Conservation (phyloP, 92 coral and sea anemone species). For the Porites cylindrica region DNA sequence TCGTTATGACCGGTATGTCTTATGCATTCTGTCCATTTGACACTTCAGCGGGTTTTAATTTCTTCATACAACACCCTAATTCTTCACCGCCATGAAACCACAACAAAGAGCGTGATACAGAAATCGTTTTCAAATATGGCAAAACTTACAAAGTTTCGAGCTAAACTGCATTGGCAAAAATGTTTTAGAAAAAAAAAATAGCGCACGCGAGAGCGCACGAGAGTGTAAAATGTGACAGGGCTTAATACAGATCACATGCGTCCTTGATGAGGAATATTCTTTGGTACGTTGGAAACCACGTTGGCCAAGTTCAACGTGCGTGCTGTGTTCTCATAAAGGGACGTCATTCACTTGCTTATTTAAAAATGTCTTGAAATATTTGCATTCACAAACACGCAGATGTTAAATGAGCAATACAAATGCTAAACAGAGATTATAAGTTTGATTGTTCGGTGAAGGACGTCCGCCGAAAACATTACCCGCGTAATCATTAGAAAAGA, state of each 20-base stretch:
- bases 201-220: not conserved
- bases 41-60: constrained; percentile 51
- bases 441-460: not conserved
- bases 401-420: not conserved
- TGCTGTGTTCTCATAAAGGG: not conserved
- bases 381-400: not conserved
- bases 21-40: constrained; percentile 38
- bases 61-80: constrained; percentile 35
- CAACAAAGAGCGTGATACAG: not conserved
- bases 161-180: not conserved
- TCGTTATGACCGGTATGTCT: constrained; percentile 32
- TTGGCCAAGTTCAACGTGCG: not conserved
- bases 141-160: not conserved
- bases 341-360: not conserved
- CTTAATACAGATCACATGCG: not conserved
- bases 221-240: not conserved
- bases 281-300: not conserved
- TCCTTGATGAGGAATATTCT: not conserved
- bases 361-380: not conserved
- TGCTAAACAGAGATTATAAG: constrained; percentile 12
- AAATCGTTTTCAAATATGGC: not conserved
- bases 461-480: not conserved
- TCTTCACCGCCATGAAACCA: constrained; percentile 30
- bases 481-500: not conserved
- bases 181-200: not conserved